Conservation (phyloP, 2,888 invertebrate species). For the Syrista parreyssii region DNA sequence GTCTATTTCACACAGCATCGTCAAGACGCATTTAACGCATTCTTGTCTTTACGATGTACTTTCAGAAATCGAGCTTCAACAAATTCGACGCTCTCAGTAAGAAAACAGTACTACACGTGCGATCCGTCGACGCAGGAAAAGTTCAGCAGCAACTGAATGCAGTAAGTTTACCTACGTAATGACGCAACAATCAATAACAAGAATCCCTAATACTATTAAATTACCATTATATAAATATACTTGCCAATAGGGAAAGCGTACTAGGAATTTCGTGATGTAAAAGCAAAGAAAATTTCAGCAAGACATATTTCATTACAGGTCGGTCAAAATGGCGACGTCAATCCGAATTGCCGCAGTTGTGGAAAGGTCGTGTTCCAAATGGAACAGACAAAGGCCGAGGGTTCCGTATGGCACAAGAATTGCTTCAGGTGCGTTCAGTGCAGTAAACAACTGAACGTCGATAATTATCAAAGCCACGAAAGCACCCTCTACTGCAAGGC, state of each 20-base stretch:
- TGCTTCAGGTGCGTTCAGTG: constrained; percentile 96
- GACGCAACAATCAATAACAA: not conserved
- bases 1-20: not conserved
- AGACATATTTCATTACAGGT: constrained; percentile 42
- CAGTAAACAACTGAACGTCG: constrained; percentile 91
- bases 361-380: constrained; percentile 93
- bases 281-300: not conserved
- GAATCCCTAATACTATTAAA: not conserved
- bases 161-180: constrained; percentile 65
- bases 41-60: constrained; percentile 37
- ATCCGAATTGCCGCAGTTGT: constrained; percentile 84
- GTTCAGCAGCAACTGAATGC: constrained; percentile 76
- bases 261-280: not conserved
- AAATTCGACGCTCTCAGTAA: constrained; percentile 80
- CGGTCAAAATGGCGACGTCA: constrained; percentile 67
- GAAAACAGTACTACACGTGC: constrained; percentile 75
- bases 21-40: not conserved
- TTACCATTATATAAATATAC: not conserved
- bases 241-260: not conserved
- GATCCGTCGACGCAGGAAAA: constrained; percentile 75
- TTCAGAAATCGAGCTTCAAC: constrained; percentile 81
- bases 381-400: constrained; percentile 95
- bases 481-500: constrained; percentile 91
- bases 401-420: constrained; percentile 90
- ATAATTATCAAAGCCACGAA: constrained; percentile 93